These are phyloP conservation scores for Bombus pascuorum DNA, from an alignment of 1,140 invertebrate species.

Conservation along the genomic window DNA sequence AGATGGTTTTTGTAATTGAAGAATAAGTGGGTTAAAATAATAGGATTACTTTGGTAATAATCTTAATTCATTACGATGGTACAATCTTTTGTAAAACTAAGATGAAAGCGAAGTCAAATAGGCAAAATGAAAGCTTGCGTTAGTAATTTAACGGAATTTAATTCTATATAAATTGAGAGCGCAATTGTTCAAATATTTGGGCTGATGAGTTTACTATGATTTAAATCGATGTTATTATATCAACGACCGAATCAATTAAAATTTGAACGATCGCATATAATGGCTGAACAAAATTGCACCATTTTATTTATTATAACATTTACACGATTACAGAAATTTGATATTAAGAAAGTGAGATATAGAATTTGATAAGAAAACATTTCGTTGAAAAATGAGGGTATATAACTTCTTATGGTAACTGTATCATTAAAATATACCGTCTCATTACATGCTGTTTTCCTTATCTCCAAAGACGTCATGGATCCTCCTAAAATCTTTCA, in stretches of 20 bases:
- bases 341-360: too few relatives aligned
- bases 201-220: background rate
- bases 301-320: too few relatives aligned
- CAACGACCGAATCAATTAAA: too few relatives aligned
- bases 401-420: too few relatives aligned
- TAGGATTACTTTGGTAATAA: background rate
- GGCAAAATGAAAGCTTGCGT: background rate
- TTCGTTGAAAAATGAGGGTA: too few relatives aligned
- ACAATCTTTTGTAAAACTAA: background rate
- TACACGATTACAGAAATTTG: too few relatives aligned
- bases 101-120: fast-evolving
- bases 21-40: background rate
- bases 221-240: background rate
- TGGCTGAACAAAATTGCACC: too few relatives aligned
- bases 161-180: background rate
- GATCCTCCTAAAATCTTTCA: too few relatives aligned
- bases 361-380: too few relatives aligned
- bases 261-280: too few relatives aligned
- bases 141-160: too few relatives aligned
- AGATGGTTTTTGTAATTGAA: background rate
- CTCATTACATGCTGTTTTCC: background rate
- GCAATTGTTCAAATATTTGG: background rate
- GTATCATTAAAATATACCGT: too few relatives aligned
- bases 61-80: background rate
- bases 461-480: background rate